These are phyloP conservation scores for Danio rerio DNA, from an alignment of 2,113 vertebrate genomes.

Conservation along the genomic window DNA sequence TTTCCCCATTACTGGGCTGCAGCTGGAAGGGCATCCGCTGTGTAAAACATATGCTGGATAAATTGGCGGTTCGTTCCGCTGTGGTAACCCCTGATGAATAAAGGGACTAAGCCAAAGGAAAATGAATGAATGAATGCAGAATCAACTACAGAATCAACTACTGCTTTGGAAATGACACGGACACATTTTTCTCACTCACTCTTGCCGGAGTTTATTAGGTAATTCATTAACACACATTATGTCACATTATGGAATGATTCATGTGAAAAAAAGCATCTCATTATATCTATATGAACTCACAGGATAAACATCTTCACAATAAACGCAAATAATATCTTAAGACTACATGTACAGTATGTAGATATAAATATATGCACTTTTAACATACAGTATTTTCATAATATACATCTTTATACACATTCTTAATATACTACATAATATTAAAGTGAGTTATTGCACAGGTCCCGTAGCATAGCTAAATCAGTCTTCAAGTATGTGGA, in stretches of 20 bases:
- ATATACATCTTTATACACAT: constrained; percentile 72
- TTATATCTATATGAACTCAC: constrained; percentile 34
- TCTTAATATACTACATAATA: constrained; percentile 55
- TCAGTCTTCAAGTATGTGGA: constrained; percentile 84
- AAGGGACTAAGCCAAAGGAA: too few species aligned
- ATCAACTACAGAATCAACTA: too few species aligned
- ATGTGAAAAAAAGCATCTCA: constrained; percentile 13
- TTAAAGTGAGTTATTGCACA: constrained; percentile 78
- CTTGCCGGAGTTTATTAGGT: constrained; percentile 51
- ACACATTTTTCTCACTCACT: constrained; percentile 4
- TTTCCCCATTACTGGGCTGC: too few species aligned
- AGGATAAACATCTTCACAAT: constrained; percentile 48
- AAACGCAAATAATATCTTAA: constrained; percentile 70
- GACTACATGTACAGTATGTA: constrained; percentile 67
- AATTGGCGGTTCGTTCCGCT: too few species aligned
- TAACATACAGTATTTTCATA: constrained; percentile 77
- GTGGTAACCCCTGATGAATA: too few species aligned
- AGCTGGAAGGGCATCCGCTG: too few species aligned
- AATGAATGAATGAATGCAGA: not conserved
- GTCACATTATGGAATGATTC: constrained; percentile 31
- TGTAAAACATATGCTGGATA: too few species aligned
- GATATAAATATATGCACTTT: constrained; percentile 71
- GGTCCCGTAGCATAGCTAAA: constrained; percentile 75
- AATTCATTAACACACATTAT: constrained; percentile 23
- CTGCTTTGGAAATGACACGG: constrained; percentile 4